Evolutionary conservation across 2,797 vertebrate species (phyloP).

Genomic region (Scarus forsteni): DNA sequence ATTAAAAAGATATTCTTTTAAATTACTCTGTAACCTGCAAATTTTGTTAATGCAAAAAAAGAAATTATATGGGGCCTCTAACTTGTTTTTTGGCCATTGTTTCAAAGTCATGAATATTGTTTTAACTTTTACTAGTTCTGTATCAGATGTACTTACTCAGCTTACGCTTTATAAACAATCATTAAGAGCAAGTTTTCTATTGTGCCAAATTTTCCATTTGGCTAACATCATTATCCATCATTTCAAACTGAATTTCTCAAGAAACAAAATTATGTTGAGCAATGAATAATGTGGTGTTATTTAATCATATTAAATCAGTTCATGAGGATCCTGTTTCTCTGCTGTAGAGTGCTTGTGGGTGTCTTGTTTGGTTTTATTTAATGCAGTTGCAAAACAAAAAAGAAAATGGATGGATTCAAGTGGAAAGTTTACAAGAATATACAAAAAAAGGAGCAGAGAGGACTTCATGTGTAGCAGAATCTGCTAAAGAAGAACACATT

Average conservation of each 20-base stretch:
- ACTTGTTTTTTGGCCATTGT: too few relatives aligned
- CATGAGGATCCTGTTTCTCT: not conserved
- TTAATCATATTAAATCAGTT: conserved; percentile 7
- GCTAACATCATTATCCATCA: conserved; percentile 4
- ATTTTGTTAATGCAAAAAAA: too few relatives aligned
- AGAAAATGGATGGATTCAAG: not conserved
- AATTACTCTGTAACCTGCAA: too few relatives aligned
- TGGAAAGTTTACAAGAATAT: not conserved
- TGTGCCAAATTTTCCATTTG: not conserved
- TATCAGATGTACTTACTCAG: not conserved
- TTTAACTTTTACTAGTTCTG: too few relatives aligned
- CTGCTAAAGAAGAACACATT: conserved; percentile 40
- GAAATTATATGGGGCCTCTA: too few relatives aligned
- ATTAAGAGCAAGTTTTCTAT: not conserved
- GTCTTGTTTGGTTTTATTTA: conserved; percentile 1
- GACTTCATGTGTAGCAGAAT: conserved; percentile 12
- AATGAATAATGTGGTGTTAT: conserved; percentile 10
- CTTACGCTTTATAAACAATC: not conserved
- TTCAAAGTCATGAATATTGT: too few relatives aligned
- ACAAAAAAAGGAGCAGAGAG: not conserved
- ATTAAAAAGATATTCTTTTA: too few relatives aligned
- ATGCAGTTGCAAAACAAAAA: not conserved
- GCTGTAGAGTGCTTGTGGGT: not conserved
- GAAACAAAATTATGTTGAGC: conserved; percentile 7
- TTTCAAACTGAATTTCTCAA: conserved; percentile 5